phyloP scores from a whole-genome alignment of 2,797 vertebrate genomes.

The Otus scops region DNA sequence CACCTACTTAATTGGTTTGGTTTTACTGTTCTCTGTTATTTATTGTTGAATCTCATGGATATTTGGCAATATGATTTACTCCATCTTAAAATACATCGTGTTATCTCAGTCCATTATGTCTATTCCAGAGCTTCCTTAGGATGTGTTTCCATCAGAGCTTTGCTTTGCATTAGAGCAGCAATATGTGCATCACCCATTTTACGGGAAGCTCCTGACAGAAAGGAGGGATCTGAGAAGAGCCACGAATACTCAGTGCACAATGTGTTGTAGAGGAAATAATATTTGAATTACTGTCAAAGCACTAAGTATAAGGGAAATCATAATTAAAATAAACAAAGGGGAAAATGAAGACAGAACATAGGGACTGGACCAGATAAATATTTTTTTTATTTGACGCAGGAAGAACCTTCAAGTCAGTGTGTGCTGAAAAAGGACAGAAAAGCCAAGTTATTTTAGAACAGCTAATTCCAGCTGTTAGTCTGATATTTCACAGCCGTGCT shows the following conservation, averaged over 20 bases:
- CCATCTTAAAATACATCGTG: background rate
- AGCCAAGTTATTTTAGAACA: background rate
- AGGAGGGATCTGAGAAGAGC: background rate
- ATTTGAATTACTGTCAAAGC: background rate
- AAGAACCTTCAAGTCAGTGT: background rate
- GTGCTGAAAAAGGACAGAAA: background rate
- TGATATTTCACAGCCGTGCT: background rate
- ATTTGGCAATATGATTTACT: background rate
- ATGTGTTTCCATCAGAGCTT: background rate
- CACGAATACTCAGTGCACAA: background rate
- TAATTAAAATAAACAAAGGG: background rate
- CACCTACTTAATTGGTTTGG: background rate
- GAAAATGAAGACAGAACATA: background rate
- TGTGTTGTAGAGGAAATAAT: background rate
- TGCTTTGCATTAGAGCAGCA: background rate
- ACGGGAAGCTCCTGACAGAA: background rate
- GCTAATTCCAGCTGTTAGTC: background rate
- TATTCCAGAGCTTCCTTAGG: background rate
- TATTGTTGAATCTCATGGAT: background rate
- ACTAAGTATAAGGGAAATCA: background rate
- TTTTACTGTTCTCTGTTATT: background rate
- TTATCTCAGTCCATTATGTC: background rate
- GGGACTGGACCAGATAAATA: background rate
- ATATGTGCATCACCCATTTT: background rate
- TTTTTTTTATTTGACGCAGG: background rate